phyloP scores from a whole-genome alignment of 2,113 vertebrate genomes.

The Mormyrus lacerda region DNA sequence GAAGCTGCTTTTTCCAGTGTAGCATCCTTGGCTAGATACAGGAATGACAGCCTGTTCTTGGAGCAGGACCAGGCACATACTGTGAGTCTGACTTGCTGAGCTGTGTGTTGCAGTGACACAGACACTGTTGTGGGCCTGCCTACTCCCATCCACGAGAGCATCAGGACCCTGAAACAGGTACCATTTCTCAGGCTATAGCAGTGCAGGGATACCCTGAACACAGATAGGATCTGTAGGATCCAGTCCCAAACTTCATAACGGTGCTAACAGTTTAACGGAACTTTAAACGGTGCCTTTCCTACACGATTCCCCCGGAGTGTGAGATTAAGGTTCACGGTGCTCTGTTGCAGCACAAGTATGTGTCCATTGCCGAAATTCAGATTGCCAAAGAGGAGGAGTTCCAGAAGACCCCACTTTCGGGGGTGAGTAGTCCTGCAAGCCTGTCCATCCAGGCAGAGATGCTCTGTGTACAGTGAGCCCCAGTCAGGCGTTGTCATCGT shows the following conservation, averaged over 20 bases:
- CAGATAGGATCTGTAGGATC: background rate
- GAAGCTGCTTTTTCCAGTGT: background rate
- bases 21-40: background rate
- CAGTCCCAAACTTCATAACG: background rate
- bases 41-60: background rate
- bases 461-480: background rate
- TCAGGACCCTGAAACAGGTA: constrained; percentile 92
- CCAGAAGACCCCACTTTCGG: constrained; percentile 87
- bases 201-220: background rate
- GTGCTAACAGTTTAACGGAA: background rate
- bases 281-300: background rate
- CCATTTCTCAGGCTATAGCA: constrained; percentile 1
- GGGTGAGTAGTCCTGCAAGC: constrained; percentile 60
- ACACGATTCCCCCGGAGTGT: background rate
- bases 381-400: constrained; percentile 87
- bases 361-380: constrained; percentile 89
- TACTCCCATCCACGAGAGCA: constrained; percentile 94
- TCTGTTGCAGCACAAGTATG: constrained; percentile 84
- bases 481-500: background rate
- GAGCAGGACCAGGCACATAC: background rate
- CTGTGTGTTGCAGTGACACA: constrained; percentile 71
- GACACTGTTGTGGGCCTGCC: constrained; percentile 91
- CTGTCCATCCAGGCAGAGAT: too few relatives aligned
- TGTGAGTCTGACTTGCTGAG: constrained; percentile 5
- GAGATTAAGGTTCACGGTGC: background rate